Evolutionary conservation across 2,113 vertebrate genomes (phyloP), one percentile per base, ranked within the genome.

Genomic region (Stegostoma tigrinum): DNA sequence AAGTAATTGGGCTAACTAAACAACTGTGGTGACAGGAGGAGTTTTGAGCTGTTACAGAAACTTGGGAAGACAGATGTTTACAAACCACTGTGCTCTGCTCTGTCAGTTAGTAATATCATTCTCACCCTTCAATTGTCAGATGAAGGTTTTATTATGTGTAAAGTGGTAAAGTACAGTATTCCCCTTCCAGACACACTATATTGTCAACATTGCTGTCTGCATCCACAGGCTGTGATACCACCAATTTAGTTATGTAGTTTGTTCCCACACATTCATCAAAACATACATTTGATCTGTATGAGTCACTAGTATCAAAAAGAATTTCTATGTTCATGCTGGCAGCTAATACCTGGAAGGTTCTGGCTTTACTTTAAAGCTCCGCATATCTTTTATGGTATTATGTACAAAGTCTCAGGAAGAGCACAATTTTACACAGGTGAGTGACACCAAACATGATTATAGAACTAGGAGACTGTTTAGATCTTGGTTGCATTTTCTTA

Each of bases 211-310:
- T 52, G 19, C 30, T 90, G 52, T 90, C 52, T 55, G 27, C 87
- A 90, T 90, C 14, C 27, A 90, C 27, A 17, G 52, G 27, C 64
- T 55, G 30, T 90, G 52, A 61, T 61, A 90, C 24, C 14, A 17
- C 15, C 87, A 61, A 34, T 90, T 90, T 61, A 90, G 52, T 52
- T 90, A 27, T 52, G 85, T 23, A 61, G 30, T 30, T 15, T 12
- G 30, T 61, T 90, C 87, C 87, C 87, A 90, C 87, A 34, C 87
- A 90, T 14, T 64, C 52, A 90, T 90, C 87, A 61, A 90, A 90
- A 15, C 52, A 24, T 34, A 61, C 61, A 21, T 89, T 34, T 90
- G 52, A 90, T 90, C 52, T 61, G 52, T 52, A 24, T 90, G 61
- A 55, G 87, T 90, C 52, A 90, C 87, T 30, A 61, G 64, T 61